A percentile compares a stretch with the other conserved stretches of the same genome.
These are phyloP conservation scores for Rhopalosiphum maidis DNA, from an alignment of 1,140 invertebrate genomes.

Conservation along the genomic window DNA sequence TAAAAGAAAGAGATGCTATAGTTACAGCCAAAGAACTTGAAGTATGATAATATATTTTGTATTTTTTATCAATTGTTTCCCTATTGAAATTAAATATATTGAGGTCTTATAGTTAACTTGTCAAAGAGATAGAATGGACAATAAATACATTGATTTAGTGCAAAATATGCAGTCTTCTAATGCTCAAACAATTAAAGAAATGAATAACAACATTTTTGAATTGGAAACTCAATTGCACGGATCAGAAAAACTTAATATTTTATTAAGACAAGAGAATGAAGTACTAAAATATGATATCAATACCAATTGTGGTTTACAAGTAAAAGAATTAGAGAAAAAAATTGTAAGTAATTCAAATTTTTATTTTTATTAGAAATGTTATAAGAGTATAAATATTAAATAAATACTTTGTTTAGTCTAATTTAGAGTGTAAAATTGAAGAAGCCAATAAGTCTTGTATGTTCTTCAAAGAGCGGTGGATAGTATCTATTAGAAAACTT, in stretches of 20 bases:
- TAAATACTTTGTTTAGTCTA: background rate
- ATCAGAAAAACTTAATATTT: constrained; percentile 8
- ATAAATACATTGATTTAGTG: background rate
- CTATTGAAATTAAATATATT: background rate
- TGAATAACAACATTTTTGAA: background rate
- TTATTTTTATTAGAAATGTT: background rate
- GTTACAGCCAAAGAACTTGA: constrained; percentile 37
- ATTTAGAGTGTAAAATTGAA: constrained; percentile 18
- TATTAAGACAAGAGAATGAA: constrained; percentile 27
- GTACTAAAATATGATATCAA: background rate
- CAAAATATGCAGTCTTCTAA: background rate
- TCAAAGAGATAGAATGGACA: background rate
- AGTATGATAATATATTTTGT: background rate
- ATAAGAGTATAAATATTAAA: background rate
- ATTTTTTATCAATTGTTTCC: background rate
- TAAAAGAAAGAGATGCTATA: constrained; percentile 19
- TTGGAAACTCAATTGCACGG: background rate
- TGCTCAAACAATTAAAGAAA: constrained; percentile 19
- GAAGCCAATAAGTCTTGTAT: constrained; percentile 26
- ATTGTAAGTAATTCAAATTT: constrained; percentile 27
- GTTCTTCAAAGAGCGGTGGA: constrained; percentile 37
- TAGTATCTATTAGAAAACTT: constrained; percentile 14
- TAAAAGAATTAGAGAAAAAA: constrained; percentile 17
- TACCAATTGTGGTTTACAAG: background rate
- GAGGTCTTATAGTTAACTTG: background rate